Evolutionary conservation across 2,888 invertebrate genomes (phyloP).

Genomic region (Acleris emargana): DNA sequence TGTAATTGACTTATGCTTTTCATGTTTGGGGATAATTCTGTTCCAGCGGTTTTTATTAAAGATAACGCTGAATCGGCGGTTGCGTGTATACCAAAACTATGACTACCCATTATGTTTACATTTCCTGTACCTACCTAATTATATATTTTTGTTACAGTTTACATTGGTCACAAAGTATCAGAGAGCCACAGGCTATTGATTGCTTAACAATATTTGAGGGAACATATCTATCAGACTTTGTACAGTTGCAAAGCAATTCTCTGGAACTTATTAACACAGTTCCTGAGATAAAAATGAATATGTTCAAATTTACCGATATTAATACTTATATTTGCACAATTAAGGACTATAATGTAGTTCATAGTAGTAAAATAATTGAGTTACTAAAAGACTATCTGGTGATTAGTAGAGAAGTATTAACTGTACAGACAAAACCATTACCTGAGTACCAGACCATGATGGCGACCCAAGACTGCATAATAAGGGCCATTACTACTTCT

Average conservation of each 20-base stretch:
- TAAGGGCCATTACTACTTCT: conserved; percentile 58
- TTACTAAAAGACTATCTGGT: conserved; percentile 58
- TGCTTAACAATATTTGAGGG: conserved; percentile 70
- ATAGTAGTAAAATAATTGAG: conserved; percentile 68
- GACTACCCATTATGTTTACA: no score
- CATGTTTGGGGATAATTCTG: no score
- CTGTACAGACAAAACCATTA: conserved; percentile 66
- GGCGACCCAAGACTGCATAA: conserved; percentile 52
- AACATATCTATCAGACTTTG: conserved; percentile 62
- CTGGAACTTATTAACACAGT: conserved; percentile 59
- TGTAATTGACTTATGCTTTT: no score
- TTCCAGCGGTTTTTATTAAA: no score
- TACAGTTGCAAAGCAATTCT: conserved; percentile 51
- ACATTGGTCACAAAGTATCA: conserved; percentile 52
- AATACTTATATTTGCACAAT: conserved; percentile 64
- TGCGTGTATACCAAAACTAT: no score
- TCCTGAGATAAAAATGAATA: conserved; percentile 56
- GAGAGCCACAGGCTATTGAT: conserved; percentile 53
- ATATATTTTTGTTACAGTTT: conserved; percentile 58
- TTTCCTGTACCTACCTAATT: conserved; percentile 10
- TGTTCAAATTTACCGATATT: conserved; percentile 55
- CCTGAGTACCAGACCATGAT: conserved; percentile 64
- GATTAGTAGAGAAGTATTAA: conserved; percentile 58
- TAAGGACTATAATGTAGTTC: conserved; percentile 65
- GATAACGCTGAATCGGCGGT: no score